Evolutionary conservation across 2,113 vertebrate species (phyloP), one percentile per base, ranked within the genome.

Genomic region (Myrmecobius fasciatus): DNA sequence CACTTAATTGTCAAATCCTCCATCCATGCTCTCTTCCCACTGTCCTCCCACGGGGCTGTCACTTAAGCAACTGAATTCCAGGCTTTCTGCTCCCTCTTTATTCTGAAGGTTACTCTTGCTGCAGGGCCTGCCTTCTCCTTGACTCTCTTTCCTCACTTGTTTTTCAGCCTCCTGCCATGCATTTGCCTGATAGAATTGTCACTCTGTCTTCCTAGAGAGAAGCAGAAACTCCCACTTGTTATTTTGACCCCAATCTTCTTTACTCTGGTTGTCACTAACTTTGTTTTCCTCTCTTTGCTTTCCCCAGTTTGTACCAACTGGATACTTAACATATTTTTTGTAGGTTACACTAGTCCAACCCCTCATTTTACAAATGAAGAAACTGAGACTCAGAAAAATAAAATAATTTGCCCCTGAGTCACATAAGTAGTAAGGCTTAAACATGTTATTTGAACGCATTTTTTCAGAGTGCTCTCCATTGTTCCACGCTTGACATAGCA

Each of bases 41-140:
- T 25, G 0, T 43, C 20, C 28, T 36, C 52, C 91, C 92, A 53
- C 43, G 0, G 91, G 0, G 0, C 51, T 31, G 94, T n/a, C 89
- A 3, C 17, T 0, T 75, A 51, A 92, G 49, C 54, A 10, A 2
- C 31, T 52, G 12, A 46, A 89, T 52, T 56, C 89, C 3, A 11
- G 28, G 17, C 20, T 51, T 49, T 89, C 53, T 46, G 92, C n/a
- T 89, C 47, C 54, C 22, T 52, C 90, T 96, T 93, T 75, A 83
- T 93, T 89, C 53, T 75, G 92, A 92, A 95, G 90, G 89, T 83
- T 92, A 56, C 52, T 89, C 2, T 91, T 51, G 28, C n/a, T 26
- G 54, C 91, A n/a, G 52, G 51, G 53, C 20, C 20, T 46, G 36
- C 25, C 91, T 12, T 22, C 48, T 51, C 90, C 46, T 67, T 43